Evolutionary conservation across 2,888 invertebrate genomes (phyloP), one percentile per base, ranked within the genome.

Genomic region (Arge pagana): DNA sequence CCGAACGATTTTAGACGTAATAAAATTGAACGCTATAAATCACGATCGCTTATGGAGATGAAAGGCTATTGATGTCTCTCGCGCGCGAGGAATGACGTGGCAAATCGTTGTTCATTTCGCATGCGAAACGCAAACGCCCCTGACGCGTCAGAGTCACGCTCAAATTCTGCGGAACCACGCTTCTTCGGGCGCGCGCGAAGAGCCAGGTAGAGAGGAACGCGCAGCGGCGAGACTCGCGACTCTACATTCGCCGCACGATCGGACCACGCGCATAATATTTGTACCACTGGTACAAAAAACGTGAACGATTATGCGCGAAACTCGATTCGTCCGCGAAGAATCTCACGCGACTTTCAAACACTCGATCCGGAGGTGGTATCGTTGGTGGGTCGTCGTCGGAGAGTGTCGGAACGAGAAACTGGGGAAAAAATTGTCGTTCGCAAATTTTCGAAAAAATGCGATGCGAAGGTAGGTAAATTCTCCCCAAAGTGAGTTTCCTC

Each of bases 291-390:
- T 19, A 16, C 50, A 26, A 19, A 51, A 51, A 51, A 51, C 36
- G 43, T 31, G 18, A 10, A 42, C 33, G 50, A 41, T 50, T 31
- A 42, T 50, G 31, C 30, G 15, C 28, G 37, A 13, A 13, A 3
- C 10, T 5, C 16, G 21, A n/a, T 18, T 24, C 10, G 30, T 13
- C 19, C 35, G 19, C 35, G 40, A 48, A 51, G 42, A 48, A 56
- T 48, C 31, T 45, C 48, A 58, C 53, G 49, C 53, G 55, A 26
- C 8, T 26, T 3, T n/a, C n/a, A n/a, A n/a, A n/a, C n/a, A n/a
- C n/a, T n/a, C n/a, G n/a, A n/a, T n/a, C n/a, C n/a, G n/a, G n/a
- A n/a, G n/a, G n/a, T n/a, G n/a, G n/a, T n/a, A n/a, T n/a, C n/a
- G n/a, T n/a, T n/a, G n/a, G n/a, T n/a, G n/a, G n/a, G n/a, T n/a